Conservation (phyloP, 2,113 vertebrate species). For the Lepus americanus region DNA sequence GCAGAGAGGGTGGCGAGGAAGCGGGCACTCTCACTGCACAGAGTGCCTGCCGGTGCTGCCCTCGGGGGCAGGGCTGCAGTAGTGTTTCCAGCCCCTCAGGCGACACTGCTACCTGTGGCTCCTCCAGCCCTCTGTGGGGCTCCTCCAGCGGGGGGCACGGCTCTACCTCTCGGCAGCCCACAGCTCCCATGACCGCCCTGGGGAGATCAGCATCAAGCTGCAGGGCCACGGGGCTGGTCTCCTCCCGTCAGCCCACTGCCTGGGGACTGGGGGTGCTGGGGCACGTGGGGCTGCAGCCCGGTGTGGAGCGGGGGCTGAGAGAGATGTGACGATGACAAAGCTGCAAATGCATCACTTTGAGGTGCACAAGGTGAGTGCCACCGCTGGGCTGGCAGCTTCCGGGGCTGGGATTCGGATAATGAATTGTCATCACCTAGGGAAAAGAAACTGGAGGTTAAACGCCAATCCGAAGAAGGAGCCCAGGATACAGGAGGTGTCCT, state of each 20-base stretch:
- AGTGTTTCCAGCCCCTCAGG: slow-evolving; percentile 57
- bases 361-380: slow-evolving; percentile 61
- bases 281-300: accelerated
- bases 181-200: neutral
- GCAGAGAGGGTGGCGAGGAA: slow-evolving; percentile 39
- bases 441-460: slow-evolving; percentile 82
- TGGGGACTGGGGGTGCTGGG: neutral
- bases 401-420: slow-evolving; percentile 13
- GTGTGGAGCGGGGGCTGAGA: neutral
- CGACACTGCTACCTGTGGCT: slow-evolving; percentile 25
- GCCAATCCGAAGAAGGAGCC: slow-evolving; percentile 74
- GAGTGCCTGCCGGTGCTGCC: slow-evolving; percentile 59
- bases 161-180: slow-evolving; percentile 4
- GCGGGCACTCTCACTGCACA: slow-evolving; percentile 2
- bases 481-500: slow-evolving; percentile 82
- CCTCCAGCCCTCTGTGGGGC: neutral
- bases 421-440: slow-evolving; percentile 84
- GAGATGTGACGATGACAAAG: slow-evolving; percentile 58
- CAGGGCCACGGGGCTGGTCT: neutral
- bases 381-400: slow-evolving; percentile 13
- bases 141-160: neutral
- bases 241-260: neutral
- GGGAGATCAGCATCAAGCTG: neutral
- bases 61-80: slow-evolving; percentile 3
- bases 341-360: slow-evolving; percentile 66